Percentiles rank a stretch among this genome's conserved stretches.
These are phyloP conservation scores for Dusona sp. DNA, from an alignment of 2,888 invertebrate species.

Conservation along the genomic window DNA sequence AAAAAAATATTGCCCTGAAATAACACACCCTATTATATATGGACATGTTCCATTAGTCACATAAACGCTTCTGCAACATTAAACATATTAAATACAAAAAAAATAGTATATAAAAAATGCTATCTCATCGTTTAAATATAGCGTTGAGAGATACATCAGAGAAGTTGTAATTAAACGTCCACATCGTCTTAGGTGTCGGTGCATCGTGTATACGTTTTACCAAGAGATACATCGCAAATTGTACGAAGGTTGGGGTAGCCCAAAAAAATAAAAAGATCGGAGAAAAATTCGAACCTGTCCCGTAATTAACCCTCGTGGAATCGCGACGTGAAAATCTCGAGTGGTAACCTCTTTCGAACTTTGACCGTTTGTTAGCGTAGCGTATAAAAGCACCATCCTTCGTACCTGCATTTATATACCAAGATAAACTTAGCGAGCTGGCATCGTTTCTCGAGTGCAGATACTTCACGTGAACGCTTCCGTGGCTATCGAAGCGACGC, in stretches of 20 bases:
- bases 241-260: constrained; percentile 13
- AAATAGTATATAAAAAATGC: constrained; percentile 3
- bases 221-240: constrained; percentile 24
- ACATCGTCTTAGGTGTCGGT: constrained; percentile 34
- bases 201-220: background rate
- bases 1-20: too few relatives aligned
- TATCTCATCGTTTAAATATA: constrained; percentile 34
- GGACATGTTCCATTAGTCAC: too few relatives aligned
- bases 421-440: constrained; percentile 29
- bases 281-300: constrained; percentile 39
- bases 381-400: constrained; percentile 34
- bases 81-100: background rate
- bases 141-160: constrained; percentile 48
- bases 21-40: too few relatives aligned
- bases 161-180: constrained; percentile 66
- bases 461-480: constrained; percentile 40
- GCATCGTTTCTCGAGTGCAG: constrained; percentile 20
- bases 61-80: background rate
- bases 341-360: constrained; percentile 59
- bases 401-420: constrained; percentile 18
- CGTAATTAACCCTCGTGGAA: constrained; percentile 69
- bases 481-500: constrained; percentile 39
- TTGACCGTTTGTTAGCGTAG: constrained; percentile 49
- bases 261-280: constrained; percentile 19
- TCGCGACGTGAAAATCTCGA: constrained; percentile 63